Base-by-base conservation (phyloP, 2,113 vertebrate species). In the Bolborhynchus lineola region DNA sequence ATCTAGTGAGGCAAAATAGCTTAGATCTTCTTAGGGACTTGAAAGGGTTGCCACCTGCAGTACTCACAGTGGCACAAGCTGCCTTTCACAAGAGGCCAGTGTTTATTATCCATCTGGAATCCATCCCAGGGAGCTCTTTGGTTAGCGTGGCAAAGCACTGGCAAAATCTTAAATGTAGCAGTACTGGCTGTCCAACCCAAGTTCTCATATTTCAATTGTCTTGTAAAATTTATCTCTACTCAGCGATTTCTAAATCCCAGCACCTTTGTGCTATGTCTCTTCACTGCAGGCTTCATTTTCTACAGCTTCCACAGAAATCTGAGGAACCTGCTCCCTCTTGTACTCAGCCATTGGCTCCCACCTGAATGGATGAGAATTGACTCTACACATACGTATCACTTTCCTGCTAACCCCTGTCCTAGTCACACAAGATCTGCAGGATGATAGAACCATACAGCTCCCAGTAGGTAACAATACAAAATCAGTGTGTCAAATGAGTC, bases 1-100 rank as follows among this genome's bases (percentile, higher is more conserved):
- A 95, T 60, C 94, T 97, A 95, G 86, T 87, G 95, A 92, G 23
- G 80, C 8, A 28, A 84, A 59, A 20, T 21, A 86, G 49, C 62
- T 79, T 70, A 55, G 16, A 70, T 64, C 42, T 41, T 78, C 68
- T 20, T 0, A 47, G 16, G 42, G 5, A 37, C 49, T 65, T 26
- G 31, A 83, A 81, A 39, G 0, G 0, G 37, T 52, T 78, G 52
- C 37, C 44, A 37, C 55, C 55, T 44, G 81, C 57, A 69, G 19
- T 26, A 31, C 33, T 68, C 57, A 13, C 5, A 59, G 65, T 39
- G 83, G 57, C 81, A 89, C 14, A 84, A 82, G 55, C 42, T 0
- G 18, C 47, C 46, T 79, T 71, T 76, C 70, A 55, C 49, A 82
- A 79, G 65, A 78, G 44, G 26, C 47, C 72, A 55, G 55, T 31